Conservation (phyloP, 1,140 invertebrate species). For the Spodoptera frugiperda region DNA sequence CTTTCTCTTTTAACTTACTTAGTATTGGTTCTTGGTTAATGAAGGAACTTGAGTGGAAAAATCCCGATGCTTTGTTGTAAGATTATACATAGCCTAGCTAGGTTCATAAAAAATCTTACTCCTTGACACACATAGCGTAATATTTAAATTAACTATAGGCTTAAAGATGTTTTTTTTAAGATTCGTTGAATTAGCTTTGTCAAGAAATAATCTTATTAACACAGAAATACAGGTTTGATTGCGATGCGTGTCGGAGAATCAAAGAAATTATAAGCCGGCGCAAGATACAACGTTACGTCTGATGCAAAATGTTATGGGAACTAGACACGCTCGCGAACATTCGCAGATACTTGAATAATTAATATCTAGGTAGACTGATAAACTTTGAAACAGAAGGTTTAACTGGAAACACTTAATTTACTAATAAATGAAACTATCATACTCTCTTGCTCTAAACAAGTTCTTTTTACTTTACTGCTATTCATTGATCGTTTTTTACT, state of each 20-base stretch:
- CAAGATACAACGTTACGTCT: conserved; percentile 33
- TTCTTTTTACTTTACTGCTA: too few relatives aligned
- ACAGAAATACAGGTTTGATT: not conserved
- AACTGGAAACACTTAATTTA: not conserved
- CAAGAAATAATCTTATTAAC: not conserved
- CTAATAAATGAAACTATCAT: not conserved
- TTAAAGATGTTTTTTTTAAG: not conserved
- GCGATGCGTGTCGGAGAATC: conserved; percentile 15
- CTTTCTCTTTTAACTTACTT: too few relatives aligned
- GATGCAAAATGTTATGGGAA: conserved; percentile 44
- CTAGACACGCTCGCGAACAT: conserved; percentile 32
- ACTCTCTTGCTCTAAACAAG: not conserved
- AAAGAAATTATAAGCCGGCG: conserved; percentile 17
- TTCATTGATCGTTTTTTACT: too few relatives aligned
- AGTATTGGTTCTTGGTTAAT: too few relatives aligned
- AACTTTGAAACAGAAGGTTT: not conserved
- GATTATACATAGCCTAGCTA: too few relatives aligned
- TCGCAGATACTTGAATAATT: conserved; percentile 17
- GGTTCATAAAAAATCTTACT: too few relatives aligned
- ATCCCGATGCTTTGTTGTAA: too few relatives aligned
- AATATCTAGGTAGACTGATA: not conserved
- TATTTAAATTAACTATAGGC: too few relatives aligned
- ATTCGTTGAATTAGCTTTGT: not conserved
- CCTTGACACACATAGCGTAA: too few relatives aligned
- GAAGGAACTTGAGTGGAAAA: too few relatives aligned